phyloP scores from a whole-genome alignment of 2,888 invertebrate genomes.

The Desoria tigrina region DNA sequence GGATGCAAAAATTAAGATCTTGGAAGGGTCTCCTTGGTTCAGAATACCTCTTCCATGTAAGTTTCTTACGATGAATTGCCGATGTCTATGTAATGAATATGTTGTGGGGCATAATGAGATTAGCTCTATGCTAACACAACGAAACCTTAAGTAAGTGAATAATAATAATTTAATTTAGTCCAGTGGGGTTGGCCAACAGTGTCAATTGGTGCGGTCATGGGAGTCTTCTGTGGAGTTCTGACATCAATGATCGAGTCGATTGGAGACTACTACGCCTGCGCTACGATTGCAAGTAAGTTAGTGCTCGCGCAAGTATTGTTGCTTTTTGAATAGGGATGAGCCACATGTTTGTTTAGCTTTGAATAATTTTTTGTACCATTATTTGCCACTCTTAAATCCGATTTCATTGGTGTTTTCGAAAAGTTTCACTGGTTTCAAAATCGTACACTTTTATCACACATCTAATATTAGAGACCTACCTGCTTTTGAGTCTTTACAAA shows the following conservation, averaged over 20 bases:
- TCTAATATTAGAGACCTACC: too few relatives aligned
- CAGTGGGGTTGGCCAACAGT: constrained; percentile 78
- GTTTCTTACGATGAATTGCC: constrained; percentile 28
- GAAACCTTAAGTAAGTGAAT: too few relatives aligned
- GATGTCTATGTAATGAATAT: background rate
- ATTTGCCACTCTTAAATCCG: background rate
- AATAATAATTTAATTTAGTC: constrained; percentile 58
- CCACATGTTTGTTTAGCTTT: background rate
- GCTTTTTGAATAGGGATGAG: constrained; percentile 4
- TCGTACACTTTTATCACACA: too few relatives aligned
- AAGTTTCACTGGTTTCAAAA: too few relatives aligned
- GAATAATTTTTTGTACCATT: background rate
- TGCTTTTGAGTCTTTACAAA: too few relatives aligned
- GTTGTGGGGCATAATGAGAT: too few relatives aligned
- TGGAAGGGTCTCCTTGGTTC: constrained; percentile 77
- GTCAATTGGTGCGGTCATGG: constrained; percentile 69
- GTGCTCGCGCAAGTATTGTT: too few relatives aligned
- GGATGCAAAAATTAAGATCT: constrained; percentile 69
- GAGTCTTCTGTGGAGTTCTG: constrained; percentile 75
- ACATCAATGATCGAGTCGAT: constrained; percentile 80
- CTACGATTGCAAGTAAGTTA: constrained; percentile 61
- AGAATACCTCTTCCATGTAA: constrained; percentile 75
- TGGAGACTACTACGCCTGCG: constrained; percentile 89
- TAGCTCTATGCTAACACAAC: too few relatives aligned
- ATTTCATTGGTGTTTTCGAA: background rate